Conservation (phyloP, 2,888 invertebrate species). For the Monopis laevigella region DNA sequence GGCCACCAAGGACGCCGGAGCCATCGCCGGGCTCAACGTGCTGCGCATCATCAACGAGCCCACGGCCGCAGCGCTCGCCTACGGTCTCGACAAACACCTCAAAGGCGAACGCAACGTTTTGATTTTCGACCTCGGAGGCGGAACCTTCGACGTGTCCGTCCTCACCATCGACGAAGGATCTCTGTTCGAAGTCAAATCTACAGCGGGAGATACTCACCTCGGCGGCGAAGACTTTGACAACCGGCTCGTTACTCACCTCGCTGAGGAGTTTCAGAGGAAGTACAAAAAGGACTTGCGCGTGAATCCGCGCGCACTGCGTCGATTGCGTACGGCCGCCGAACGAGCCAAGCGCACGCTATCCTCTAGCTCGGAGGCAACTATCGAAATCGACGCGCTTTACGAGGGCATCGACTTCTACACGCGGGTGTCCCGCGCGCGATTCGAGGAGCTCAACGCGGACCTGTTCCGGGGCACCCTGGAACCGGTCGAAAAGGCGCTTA, state of each 20-base stretch:
- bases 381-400: conserved; percentile 78
- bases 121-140: conserved; percentile 73
- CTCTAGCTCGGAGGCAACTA: conserved; percentile 77
- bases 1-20: conserved; percentile 86
- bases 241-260: conserved; percentile 71
- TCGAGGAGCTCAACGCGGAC: conserved; percentile 79
- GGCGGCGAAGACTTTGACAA: conserved; percentile 79
- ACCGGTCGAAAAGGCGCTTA: conserved; percentile 81
- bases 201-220: conserved; percentile 85
- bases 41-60: conserved; percentile 86
- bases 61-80: conserved; percentile 78
- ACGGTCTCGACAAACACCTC: conserved; percentile 75
- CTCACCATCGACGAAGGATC: conserved; percentile 82
- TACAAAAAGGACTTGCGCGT: conserved; percentile 72
- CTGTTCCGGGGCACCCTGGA: conserved; percentile 77
- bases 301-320: conserved; percentile 73
- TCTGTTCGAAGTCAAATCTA: conserved; percentile 80
- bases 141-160: conserved; percentile 85
- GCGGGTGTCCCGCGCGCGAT: conserved; percentile 75
- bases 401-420: conserved; percentile 78
- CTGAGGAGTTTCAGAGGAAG: conserved; percentile 77
- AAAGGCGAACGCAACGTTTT: conserved; percentile 71
- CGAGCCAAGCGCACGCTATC: conserved; percentile 80
- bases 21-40: conserved; percentile 79
- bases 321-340: conserved; percentile 80